These are phyloP conservation scores for Uria lomvia DNA, from an alignment of 2,113 vertebrate species.

Conservation along the genomic window DNA sequence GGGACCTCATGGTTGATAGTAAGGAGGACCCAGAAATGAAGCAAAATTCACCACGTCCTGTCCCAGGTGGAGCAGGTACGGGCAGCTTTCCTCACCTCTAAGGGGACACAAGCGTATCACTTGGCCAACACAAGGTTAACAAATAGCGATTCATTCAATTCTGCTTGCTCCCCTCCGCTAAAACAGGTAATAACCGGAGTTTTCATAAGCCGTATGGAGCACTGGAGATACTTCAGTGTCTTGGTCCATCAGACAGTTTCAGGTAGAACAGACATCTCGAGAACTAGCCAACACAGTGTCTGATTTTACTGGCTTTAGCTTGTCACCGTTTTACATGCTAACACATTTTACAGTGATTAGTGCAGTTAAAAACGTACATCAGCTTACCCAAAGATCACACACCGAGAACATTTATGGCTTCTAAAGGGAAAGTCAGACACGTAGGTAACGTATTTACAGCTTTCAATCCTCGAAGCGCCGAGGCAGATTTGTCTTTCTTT, in stretches of 20 bases:
- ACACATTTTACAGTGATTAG: background rate
- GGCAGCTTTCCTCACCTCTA: background rate
- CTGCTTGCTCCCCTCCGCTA: background rate
- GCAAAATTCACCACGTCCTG: background rate
- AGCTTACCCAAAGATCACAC: slow-evolving; percentile 9
- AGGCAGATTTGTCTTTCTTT: background rate
- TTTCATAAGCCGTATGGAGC: background rate
- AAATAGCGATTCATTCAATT: background rate
- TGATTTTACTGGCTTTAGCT: background rate
- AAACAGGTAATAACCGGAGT: background rate
- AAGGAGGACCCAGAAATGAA: background rate
- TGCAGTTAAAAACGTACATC: background rate
- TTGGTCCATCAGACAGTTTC: background rate
- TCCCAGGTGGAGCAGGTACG: background rate
- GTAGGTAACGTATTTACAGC: slow-evolving; percentile 14
- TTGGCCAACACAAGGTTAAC: background rate
- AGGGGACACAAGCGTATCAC: background rate
- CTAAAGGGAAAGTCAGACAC: background rate
- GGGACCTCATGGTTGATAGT: background rate
- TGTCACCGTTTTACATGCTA: background rate
- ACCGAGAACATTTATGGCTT: slow-evolving; percentile 49
- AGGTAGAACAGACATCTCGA: background rate
- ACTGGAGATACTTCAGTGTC: background rate
- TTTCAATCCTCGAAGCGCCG: background rate
- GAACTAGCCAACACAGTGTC: background rate